phyloP scores from a whole-genome alignment of 2,113 vertebrate species.

The Aegotheles bennettii region DNA sequence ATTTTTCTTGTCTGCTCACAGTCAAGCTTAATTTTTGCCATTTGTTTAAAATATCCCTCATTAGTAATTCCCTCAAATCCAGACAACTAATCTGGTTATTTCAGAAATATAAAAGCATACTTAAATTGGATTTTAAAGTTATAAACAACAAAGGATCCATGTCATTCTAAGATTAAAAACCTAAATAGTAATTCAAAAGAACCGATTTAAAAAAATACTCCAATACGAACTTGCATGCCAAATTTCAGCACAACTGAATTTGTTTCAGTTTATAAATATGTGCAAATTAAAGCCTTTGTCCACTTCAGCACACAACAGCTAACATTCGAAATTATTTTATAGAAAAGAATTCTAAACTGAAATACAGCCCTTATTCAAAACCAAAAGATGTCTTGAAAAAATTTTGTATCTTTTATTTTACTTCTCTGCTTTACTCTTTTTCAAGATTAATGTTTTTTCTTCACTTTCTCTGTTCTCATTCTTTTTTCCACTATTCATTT shows the following conservation, averaged over 20 bases:
- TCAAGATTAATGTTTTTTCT: not conserved
- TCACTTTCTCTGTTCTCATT: not conserved
- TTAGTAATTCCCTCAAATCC: not conserved
- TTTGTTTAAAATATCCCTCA: not conserved
- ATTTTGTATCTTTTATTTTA: not conserved
- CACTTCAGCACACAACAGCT: not conserved
- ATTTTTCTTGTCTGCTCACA: not conserved
- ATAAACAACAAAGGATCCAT: not conserved
- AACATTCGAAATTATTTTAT: not conserved
- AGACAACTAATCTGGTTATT: not conserved
- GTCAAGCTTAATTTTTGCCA: not conserved
- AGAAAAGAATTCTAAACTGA: not conserved
- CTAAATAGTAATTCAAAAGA: not conserved
- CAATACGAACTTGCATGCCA: not conserved
- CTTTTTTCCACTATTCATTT: not conserved
- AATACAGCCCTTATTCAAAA: not conserved
- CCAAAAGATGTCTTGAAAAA: not conserved
- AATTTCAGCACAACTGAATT: not conserved
- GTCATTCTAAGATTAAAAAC: not conserved
- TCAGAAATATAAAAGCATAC: not conserved
- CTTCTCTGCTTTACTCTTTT: not conserved
- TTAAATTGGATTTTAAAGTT: not conserved
- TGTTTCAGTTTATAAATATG: not conserved
- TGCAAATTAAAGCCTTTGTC: not conserved
- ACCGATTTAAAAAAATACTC: not conserved